Base-by-base conservation (phyloP, 2,888 invertebrate genomes). In the Chironomus riparius region DNA sequence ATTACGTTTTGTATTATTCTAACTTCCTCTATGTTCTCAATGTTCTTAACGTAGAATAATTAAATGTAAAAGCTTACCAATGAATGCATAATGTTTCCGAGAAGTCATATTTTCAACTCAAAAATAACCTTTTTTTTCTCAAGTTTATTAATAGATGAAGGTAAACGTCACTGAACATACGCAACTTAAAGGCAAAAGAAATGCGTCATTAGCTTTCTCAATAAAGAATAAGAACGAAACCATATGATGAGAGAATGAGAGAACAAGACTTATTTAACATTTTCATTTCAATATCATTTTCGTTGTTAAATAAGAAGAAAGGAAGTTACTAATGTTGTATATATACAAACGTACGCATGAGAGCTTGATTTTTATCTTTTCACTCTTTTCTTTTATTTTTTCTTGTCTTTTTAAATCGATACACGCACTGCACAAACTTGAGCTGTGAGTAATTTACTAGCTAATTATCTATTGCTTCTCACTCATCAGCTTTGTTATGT, bases 391-490 rank as follows among this genome's bases (percentile, higher is more conserved):
- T 38, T 10, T 38, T 38, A 38, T 10, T 28, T 28, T 38, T 10
- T n/a, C n/a, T n/a, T 2, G 38, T 38, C 38, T 38, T 38, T 38
- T 38, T 38, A 38, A 38, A 12, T 65, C 65, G 65, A 65, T 65
- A 21, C 18, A 22, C 65, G 13, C 22, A 65, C 13, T 65, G 65
- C 56, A 56, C 56, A 24, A 21, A 71, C 61, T 71, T 70, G 18
- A 70, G 15, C 38, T 38, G 38, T 21, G 15, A 21, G 70, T 48
- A 48, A 47, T 48, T 70, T 56, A 71, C 22, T 22, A n/a, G 56
- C n/a, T 71, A 71, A 71, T 71, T 71, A 71, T 70, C 47, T 47
- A 22, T 70, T 13, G 21, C 47, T 47, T 47, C 47, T 22, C 56
- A 28, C 71, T 71, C 61, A 47, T 61, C 56, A 28, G 24, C 22